phyloP scores from a whole-genome alignment of 2,113 vertebrate genomes.

The Siniperca knerii region DNA sequence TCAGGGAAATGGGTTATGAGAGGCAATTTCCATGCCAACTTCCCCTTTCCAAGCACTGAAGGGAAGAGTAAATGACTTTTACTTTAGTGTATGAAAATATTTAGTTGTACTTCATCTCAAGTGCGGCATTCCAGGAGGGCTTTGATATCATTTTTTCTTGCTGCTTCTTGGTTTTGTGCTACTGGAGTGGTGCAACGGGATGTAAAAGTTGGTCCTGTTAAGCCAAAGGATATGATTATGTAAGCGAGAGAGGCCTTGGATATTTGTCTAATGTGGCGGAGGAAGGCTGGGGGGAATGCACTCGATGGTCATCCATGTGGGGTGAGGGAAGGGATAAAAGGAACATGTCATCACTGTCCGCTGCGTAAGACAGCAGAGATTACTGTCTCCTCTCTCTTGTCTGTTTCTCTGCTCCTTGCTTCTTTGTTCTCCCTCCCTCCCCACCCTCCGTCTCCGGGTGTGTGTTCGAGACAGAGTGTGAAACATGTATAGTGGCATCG shows the following conservation, averaged over 20 bases:
- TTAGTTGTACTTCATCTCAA: conserved; percentile 46
- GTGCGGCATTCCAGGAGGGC: conserved; percentile 18
- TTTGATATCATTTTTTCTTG: conserved; percentile 11
- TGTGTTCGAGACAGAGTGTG: conserved; percentile 54
- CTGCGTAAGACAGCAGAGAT: conserved; percentile 22
- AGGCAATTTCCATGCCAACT: conserved; percentile 65
- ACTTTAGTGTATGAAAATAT: conserved; percentile 61
- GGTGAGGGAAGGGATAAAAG: conserved; percentile 46
- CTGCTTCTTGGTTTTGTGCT: conserved; percentile 5
- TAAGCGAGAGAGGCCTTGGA: conserved; percentile 26
- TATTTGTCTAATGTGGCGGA: conserved; percentile 45
- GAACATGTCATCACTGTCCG: conserved; percentile 38
- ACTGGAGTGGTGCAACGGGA: neutral
- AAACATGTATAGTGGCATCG: conserved; percentile 62
- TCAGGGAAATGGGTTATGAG: conserved; percentile 68
- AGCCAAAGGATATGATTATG: conserved; percentile 52
- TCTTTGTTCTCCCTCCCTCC: conserved; percentile 40
- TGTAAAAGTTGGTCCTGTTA: conserved; percentile 19
- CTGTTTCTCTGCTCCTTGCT: conserved; percentile 22
- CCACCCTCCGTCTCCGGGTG: conserved; percentile 11
- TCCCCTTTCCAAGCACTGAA: conserved; percentile 10
- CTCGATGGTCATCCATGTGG: conserved; percentile 15
- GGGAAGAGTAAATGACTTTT: conserved; percentile 56
- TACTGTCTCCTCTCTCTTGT: conserved; percentile 30
- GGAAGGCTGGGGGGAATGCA: conserved; percentile 13